A percentile compares a stretch with the other conserved stretches of the same genome.
Evolutionary conservation across 1,140 invertebrate genomes (phyloP).

Genomic region (Antheraea mylitta): DNA sequence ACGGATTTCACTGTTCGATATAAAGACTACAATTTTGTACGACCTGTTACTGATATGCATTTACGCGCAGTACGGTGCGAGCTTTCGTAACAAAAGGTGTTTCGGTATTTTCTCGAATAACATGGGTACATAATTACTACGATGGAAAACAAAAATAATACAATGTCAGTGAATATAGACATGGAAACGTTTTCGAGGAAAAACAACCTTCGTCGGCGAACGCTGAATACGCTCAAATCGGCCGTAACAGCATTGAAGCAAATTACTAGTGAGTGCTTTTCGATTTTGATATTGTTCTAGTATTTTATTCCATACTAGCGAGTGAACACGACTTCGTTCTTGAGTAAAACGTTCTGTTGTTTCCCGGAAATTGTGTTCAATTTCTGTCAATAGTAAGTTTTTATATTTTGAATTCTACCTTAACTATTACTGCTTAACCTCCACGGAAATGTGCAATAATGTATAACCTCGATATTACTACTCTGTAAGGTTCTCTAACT

Average conservation of each 20-base stretch:
- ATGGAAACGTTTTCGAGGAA: slow-evolving; percentile 66
- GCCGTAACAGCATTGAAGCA: slow-evolving; percentile 65
- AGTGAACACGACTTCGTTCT: too few relatives aligned
- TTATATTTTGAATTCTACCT: too few relatives aligned
- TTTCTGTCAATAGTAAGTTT: too few relatives aligned
- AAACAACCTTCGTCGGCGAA: slow-evolving; percentile 63
- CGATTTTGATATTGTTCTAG: background rate
- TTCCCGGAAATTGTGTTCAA: too few relatives aligned
- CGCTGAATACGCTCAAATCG: slow-evolving; percentile 64
- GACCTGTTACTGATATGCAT: slow-evolving; percentile 66
- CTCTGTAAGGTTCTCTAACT: too few relatives aligned
- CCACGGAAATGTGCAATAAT: too few relatives aligned
- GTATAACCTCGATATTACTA: too few relatives aligned
- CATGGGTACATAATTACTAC: background rate
- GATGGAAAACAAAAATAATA: slow-evolving; percentile 21
- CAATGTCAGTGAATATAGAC: slow-evolving; percentile 68
- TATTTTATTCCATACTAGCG: background rate
- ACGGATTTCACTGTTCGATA: slow-evolving; percentile 43
- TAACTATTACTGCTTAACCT: too few relatives aligned
- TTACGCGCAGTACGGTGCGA: slow-evolving; percentile 65
- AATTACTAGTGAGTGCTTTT: slow-evolving; percentile 61
- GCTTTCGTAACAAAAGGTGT: slow-evolving; percentile 61
- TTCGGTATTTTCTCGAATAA: slow-evolving; percentile 16
- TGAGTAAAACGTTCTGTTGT: too few relatives aligned
- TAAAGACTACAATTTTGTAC: slow-evolving; percentile 49